Conservation (phyloP, 2,888 invertebrate species). For the Limnephilus marmoratus region DNA sequence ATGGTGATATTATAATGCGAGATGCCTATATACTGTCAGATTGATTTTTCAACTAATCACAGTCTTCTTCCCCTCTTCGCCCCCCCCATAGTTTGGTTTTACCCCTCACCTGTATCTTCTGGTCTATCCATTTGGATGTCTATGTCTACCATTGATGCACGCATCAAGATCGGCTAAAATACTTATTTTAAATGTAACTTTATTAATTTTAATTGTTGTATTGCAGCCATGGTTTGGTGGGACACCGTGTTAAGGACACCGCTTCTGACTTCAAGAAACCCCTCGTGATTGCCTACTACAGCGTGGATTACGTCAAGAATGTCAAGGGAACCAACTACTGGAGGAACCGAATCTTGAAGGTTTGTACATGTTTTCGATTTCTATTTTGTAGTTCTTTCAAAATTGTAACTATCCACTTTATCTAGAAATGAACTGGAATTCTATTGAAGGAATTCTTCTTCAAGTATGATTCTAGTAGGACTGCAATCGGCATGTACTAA, state of each 20-base stretch:
- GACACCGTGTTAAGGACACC: constrained; percentile 92
- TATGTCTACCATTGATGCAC: not conserved
- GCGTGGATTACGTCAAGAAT: constrained; percentile 97
- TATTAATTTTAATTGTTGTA: not conserved
- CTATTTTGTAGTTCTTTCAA: not conserved
- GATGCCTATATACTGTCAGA: too few species aligned
- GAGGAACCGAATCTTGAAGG: constrained; percentile 96
- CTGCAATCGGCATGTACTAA: too few species aligned
- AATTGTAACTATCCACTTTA: not conserved
- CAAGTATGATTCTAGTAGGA: too few species aligned
- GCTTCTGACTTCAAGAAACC: constrained; percentile 92
- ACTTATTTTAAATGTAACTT: constrained; percentile 6
- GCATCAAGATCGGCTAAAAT: not conserved
- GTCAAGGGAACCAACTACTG: constrained; percentile 99
- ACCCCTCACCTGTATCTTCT: too few species aligned
- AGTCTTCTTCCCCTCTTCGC: too few species aligned
- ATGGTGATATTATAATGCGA: too few species aligned
- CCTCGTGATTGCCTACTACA: constrained; percentile 93
- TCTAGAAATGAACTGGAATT: too few species aligned
- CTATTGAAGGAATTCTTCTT: too few species aligned
- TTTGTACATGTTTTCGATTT: constrained; percentile 67
- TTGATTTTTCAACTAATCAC: too few species aligned
- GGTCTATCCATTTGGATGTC: too few species aligned
- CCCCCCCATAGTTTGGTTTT: too few species aligned
- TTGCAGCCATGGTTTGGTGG: constrained; percentile 92